Evolutionary conservation across 37 sponge, comb jelly and placozoan genomes (phyloP).

Genomic region (Oopsacas minuta): DNA sequence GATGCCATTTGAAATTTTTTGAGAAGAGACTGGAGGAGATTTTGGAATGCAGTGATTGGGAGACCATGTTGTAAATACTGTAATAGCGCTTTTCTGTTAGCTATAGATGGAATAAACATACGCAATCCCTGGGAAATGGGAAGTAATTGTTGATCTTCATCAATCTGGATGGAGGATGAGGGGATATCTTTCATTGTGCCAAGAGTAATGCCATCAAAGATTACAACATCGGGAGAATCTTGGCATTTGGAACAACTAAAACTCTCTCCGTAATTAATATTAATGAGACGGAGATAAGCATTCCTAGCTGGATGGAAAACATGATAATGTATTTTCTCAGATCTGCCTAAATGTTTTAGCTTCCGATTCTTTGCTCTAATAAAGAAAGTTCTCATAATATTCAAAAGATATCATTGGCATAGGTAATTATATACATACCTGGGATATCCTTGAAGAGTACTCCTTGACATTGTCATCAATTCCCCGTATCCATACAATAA

Average conservation of each 20-base stretch:
- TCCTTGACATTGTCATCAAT: too few species aligned
- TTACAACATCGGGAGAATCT: background rate
- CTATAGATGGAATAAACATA: background rate
- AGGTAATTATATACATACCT: too few species aligned
- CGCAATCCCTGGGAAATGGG: background rate
- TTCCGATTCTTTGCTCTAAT: slow-evolving; percentile 14
- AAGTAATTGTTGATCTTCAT: background rate
- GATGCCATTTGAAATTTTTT: too few species aligned
- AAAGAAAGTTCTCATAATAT: too few species aligned
- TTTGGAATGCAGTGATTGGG: too few species aligned
- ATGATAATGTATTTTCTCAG: background rate
- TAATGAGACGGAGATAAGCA: background rate
- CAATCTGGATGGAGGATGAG: background rate
- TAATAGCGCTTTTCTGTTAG: background rate
- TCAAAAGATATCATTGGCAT: too few species aligned
- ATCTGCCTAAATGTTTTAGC: background rate
- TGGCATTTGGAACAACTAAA: background rate
- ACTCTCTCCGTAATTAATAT: background rate
- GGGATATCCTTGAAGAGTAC: too few species aligned
- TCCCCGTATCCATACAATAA: too few species aligned
- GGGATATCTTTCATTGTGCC: background rate
- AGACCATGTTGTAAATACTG: background rate
- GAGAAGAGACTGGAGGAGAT: too few species aligned
- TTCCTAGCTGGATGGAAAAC: background rate
- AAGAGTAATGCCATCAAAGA: slow-evolving; percentile 1